Base-by-base conservation (phyloP, 1,140 invertebrate species). In the Spodoptera litura region DNA sequence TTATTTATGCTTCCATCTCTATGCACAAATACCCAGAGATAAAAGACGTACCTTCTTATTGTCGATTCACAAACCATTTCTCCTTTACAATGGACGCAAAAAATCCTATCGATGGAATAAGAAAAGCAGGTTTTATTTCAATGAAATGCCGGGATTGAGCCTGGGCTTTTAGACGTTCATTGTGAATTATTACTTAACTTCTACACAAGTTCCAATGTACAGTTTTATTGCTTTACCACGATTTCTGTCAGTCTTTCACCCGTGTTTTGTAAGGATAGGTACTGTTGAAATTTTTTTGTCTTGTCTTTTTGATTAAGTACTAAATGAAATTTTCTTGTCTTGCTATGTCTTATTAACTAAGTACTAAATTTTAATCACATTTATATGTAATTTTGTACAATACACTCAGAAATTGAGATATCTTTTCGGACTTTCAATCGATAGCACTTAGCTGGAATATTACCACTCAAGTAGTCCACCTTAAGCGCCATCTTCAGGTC, bases 61-160 rank as follows among this genome's bases (percentile, higher is more conserved):
- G 79, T 80, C 58, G 76, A 82, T 79, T 82, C 75, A 79, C 77
- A 82, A 84, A 79, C 71, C 71, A 82, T 80, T 84, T 81, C 70
- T 73, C 55, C 75, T 80, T 73, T 78, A 84, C 72, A 71, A 73
- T 59, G 52, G 56, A 73, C 27, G 35, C 27, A 73, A 59, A 59
- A 73, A 73, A 59, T 49, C 25, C 55, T 73, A 49, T 73, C 55
- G 71, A 59, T 73, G 35, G 38, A 73, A 59, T 73, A 58, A 73
- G 71, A 59, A 73, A 73, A 59, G 35, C 56, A 35, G 71, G 55
- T 59, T 73, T 73, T 52, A 62, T 76, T 76, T 61, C 73, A 76
- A 64, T 64, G 59, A 75, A 20, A 75, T 53, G 38, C 62, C 27
- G 58, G 35, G 51, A 66, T 66, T 56, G 15, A 56, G 35, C 12